phyloP scores from a whole-genome alignment of 2,888 invertebrate species.

The Plebejus melissa region DNA sequence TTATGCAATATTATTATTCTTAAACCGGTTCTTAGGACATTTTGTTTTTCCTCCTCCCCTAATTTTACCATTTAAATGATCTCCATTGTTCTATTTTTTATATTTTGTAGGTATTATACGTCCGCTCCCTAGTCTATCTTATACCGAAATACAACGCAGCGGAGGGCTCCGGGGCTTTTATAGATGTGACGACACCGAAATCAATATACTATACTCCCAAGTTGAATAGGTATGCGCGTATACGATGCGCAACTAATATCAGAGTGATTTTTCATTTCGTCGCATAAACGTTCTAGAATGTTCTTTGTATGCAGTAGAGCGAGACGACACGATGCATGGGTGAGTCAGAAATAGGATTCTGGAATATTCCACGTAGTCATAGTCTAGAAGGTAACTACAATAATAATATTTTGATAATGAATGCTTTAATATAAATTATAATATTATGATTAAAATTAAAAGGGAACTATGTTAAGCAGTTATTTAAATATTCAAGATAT shows the following conservation, averaged over 20 bases:
- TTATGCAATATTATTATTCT: constrained; percentile 29
- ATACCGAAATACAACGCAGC: constrained; percentile 47
- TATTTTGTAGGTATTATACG: background rate
- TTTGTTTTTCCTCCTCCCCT: background rate
- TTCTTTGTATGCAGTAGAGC: constrained; percentile 43
- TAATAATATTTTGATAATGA: constrained; percentile 27
- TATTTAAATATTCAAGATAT: too few relatives aligned
- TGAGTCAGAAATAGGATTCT: constrained; percentile 36
- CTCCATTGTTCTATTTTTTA: constrained; percentile 13
- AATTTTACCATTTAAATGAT: constrained; percentile 7
- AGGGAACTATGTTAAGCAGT: too few relatives aligned
- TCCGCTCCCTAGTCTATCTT: constrained; percentile 35
- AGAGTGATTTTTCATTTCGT: constrained; percentile 34
- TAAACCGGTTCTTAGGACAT: background rate
- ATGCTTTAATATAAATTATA: background rate
- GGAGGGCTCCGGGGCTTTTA: constrained; percentile 44
- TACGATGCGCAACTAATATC: constrained; percentile 16
- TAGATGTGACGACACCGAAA: constrained; percentile 42
- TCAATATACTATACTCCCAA: constrained; percentile 35
- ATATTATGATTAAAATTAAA: background rate
- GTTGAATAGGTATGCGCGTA: constrained; percentile 26
- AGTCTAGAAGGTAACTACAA: constrained; percentile 36
- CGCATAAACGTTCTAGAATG: constrained; percentile 50
- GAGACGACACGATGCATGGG: constrained; percentile 38
- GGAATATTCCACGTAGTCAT: constrained; percentile 42